These are phyloP conservation scores for Onthophagus sagittarius DNA, from an alignment of 2,888 invertebrate species.

Conservation along the genomic window DNA sequence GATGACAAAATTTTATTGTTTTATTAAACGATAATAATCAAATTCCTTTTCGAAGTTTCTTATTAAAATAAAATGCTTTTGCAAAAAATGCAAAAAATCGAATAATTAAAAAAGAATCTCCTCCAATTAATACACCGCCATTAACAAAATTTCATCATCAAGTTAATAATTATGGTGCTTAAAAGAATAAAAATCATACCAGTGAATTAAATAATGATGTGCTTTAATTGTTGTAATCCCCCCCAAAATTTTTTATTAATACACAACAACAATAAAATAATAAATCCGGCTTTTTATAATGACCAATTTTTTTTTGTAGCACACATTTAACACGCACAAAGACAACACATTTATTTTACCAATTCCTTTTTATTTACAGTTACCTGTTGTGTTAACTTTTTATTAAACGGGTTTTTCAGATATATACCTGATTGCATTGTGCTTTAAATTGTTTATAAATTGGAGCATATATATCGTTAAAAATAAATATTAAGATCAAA, in stretches of 20 bases:
- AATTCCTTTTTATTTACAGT: slow-evolving; percentile 20
- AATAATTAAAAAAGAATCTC: background rate
- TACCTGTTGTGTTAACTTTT: slow-evolving; percentile 34
- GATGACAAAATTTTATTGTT: slow-evolving; percentile 21
- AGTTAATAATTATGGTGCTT: too few species aligned
- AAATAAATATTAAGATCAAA: slow-evolving; percentile 33
- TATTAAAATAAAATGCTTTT: too few species aligned
- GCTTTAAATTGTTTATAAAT: slow-evolving; percentile 39
- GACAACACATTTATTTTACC: background rate
- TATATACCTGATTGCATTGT: slow-evolving; percentile 40
- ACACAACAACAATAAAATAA: too few species aligned
- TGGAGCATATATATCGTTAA: slow-evolving; percentile 32
- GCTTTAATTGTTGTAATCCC: background rate
- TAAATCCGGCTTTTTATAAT: background rate
- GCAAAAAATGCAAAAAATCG: too few species aligned
- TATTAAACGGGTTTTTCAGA: slow-evolving; percentile 35
- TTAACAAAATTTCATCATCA: background rate
- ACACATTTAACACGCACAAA: background rate
- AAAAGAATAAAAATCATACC: background rate
- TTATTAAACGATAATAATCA: too few species aligned
- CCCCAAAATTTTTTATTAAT: too few species aligned
- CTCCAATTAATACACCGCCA: background rate
- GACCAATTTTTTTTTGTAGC: background rate
- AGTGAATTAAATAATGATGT: background rate
- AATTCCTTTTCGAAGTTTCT: background rate